Percentiles rank a stretch among this genome's conserved stretches.
Conservation (phyloP, 2,113 vertebrate species). For the Zingel zingel region DNA sequence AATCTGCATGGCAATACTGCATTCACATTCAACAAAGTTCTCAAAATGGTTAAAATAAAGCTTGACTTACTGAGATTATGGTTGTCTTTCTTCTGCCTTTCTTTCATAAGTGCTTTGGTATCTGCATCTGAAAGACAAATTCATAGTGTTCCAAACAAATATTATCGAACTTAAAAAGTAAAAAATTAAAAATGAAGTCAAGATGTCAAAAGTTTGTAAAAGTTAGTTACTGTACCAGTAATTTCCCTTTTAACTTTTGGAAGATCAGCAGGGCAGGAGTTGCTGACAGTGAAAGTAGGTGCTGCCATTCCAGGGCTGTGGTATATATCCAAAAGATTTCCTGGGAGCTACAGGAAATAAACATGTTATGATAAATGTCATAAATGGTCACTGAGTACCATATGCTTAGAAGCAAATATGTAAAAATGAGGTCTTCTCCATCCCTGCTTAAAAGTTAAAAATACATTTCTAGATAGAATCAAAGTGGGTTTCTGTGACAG, state of each 20-base stretch:
- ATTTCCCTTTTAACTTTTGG: constrained; percentile 91
- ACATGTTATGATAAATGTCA: background rate
- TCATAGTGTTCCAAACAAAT: background rate
- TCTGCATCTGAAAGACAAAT: constrained; percentile 76
- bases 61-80: constrained; percentile 92
- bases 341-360: constrained; percentile 82
- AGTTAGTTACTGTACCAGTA: constrained; percentile 77
- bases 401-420: constrained; percentile 2
- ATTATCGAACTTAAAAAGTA: background rate
- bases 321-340: constrained; percentile 90
- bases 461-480: constrained; percentile 1
- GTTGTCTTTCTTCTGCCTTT: constrained; percentile 95
- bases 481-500: background rate
- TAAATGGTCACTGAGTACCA: background rate
- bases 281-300: constrained; percentile 87
- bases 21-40: background rate
- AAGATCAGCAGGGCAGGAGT: constrained; percentile 93
- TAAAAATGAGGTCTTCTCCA: background rate
- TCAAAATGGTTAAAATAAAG: background rate
- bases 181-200: background rate
- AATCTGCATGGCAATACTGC: background rate
- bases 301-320: constrained; percentile 84
- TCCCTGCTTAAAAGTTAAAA: background rate
- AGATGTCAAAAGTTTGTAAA: background rate
- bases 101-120: constrained; percentile 85